Evolutionary conservation across 1,140 invertebrate genomes (phyloP).

Genomic region (Caligus rogercresseyi): DNA sequence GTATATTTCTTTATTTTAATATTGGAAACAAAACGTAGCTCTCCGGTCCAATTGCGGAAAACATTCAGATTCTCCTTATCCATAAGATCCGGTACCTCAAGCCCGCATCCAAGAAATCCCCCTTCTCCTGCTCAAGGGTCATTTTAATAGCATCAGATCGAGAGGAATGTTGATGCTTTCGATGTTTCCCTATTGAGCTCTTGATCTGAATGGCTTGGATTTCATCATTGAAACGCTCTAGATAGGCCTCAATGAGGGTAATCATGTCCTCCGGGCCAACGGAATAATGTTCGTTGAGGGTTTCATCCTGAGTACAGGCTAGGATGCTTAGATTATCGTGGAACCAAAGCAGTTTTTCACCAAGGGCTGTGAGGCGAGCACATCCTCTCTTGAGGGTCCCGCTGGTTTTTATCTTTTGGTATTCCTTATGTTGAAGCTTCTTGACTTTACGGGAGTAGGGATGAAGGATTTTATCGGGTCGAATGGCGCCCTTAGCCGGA

Average conservation of each 20-base stretch:
- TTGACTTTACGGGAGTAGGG: constrained; percentile 7
- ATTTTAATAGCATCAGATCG: constrained; percentile 9
- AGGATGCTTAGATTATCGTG: constrained; percentile 4
- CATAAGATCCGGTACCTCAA: constrained; percentile 13
- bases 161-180: not conserved
- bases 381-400: not conserved
- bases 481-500: constrained; percentile 5
- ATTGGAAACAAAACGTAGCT: constrained; percentile 16
- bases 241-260: constrained; percentile 3
- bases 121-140: not conserved
- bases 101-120: constrained; percentile 1
- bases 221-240: constrained; percentile 9
- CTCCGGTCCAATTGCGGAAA: constrained; percentile 9
- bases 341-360: constrained; percentile 15
- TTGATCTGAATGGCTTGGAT: constrained; percentile 3
- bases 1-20: constrained; percentile 4
- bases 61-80: not conserved
- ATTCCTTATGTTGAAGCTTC: constrained; percentile 10
- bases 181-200: constrained; percentile 13
- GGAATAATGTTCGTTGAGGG: not conserved
- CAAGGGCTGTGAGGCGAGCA: not conserved
- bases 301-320: not conserved
- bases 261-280: not conserved
- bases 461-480: constrained; percentile 15
- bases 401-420: constrained; percentile 1